phyloP scores from a whole-genome alignment of 2,888 invertebrate species.

The Drosophila helvetica region DNA sequence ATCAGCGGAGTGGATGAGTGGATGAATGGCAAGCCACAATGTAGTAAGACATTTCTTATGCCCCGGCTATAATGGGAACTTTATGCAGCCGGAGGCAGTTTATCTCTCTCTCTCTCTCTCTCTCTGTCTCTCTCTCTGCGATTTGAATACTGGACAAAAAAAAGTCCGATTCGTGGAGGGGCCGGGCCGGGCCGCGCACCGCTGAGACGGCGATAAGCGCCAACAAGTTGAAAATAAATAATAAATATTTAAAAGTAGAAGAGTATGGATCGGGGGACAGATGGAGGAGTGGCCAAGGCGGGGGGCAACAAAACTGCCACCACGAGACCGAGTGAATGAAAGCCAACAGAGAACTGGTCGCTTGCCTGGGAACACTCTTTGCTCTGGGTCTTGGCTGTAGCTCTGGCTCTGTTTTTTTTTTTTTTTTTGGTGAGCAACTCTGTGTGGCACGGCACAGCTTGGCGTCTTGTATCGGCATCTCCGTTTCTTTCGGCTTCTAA shows the following conservation, averaged over 20 bases:
- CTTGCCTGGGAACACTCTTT: conserved; percentile 59
- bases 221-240: conserved; percentile 73
- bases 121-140: conserved; percentile 44
- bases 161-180: conserved; percentile 21
- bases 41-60: conserved; percentile 52
- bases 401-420: conserved; percentile 18
- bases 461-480: conserved; percentile 27
- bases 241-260: conserved; percentile 58
- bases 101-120: conserved; percentile 49
- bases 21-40: conserved; percentile 60
- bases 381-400: conserved; percentile 42
- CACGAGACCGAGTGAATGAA: conserved; percentile 53
- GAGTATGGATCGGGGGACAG: conserved; percentile 8
- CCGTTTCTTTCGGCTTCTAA: conserved; percentile 81
- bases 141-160: conserved; percentile 54
- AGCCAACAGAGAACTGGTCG: conserved; percentile 73
- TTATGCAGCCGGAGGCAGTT: conserved; percentile 66
- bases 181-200: conserved; percentile 3
- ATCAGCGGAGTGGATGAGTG: conserved; percentile 16
- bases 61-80: conserved; percentile 56
- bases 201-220: conserved; percentile 47
- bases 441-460: conserved; percentile 68
- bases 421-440: conserved; percentile 49
- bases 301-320: conserved; percentile 53
- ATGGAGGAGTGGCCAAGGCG: not conserved